Percentiles rank a stretch among this genome's conserved stretches.
Conservation (phyloP, 2,888 invertebrate genomes). For the Scaptomyza polygonia region DNA sequence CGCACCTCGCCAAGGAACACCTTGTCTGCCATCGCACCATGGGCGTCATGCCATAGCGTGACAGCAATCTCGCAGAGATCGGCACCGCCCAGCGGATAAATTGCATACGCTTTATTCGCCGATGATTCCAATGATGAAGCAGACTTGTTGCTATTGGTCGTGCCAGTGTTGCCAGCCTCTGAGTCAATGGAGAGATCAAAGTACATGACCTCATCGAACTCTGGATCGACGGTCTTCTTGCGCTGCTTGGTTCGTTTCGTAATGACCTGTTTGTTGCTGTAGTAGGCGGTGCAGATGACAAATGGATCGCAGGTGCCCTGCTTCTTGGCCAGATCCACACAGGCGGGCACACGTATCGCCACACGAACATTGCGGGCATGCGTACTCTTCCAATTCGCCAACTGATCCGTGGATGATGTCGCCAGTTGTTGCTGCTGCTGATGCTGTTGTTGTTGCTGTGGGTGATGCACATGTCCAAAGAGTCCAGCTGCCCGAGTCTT, state of each 20-base stretch:
- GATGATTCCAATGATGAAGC: slow-evolving; percentile 64
- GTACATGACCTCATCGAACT: slow-evolving; percentile 94
- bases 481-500: slow-evolving; percentile 70
- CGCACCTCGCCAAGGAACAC: slow-evolving; percentile 95
- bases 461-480: slow-evolving; percentile 67
- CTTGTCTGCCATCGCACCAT: slow-evolving; percentile 88
- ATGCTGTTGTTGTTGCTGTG: slow-evolving; percentile 3
- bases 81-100: slow-evolving; percentile 86
- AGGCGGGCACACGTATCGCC: slow-evolving; percentile 90
- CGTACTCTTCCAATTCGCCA: slow-evolving; percentile 71
- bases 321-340: slow-evolving; percentile 94
- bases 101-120: slow-evolving; percentile 85
- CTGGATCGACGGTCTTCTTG: slow-evolving; percentile 95
- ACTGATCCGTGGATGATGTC: slow-evolving; percentile 60
- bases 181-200: slow-evolving; percentile 89
- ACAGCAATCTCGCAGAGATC: slow-evolving; percentile 93
- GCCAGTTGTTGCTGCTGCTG: slow-evolving; percentile 50
- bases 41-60: slow-evolving; percentile 93
- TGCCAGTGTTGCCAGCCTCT: slow-evolving; percentile 82
- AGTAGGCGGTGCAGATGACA: slow-evolving; percentile 91
- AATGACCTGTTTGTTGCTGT: slow-evolving; percentile 92
- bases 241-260: slow-evolving; percentile 92
- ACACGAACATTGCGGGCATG: slow-evolving; percentile 81
- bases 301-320: slow-evolving; percentile 97
- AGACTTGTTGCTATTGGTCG: slow-evolving; percentile 75